Conservation (phyloP, 2,888 invertebrate species). For the Melangyna quadrimaculata region DNA sequence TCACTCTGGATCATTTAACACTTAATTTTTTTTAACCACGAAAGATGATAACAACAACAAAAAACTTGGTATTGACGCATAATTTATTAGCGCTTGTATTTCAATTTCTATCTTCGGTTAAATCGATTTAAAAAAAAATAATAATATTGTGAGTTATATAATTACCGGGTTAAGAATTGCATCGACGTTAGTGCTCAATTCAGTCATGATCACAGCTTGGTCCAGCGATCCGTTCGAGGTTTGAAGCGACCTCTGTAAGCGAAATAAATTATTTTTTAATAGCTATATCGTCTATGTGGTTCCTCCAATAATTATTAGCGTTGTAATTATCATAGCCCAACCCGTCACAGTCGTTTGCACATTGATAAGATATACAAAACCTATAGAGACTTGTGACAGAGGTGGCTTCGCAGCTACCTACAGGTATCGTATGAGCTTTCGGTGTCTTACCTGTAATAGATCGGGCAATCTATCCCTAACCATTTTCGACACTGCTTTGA, state of each 20-base stretch:
- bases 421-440: slow-evolving; percentile 21
- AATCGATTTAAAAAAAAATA: background rate
- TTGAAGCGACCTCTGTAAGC: slow-evolving; percentile 77
- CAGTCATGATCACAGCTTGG: slow-evolving; percentile 72
- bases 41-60: background rate
- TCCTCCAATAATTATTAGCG: slow-evolving; percentile 44
- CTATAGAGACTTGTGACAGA: slow-evolving; percentile 12
- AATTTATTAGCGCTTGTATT: background rate
- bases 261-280: slow-evolving; percentile 44
- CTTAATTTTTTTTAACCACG: background rate
- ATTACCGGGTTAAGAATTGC: slow-evolving; percentile 79
- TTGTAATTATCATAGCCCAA: slow-evolving; percentile 52
- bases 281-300: background rate
- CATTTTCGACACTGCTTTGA: slow-evolving; percentile 73
- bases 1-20: slow-evolving; percentile 11
- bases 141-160: slow-evolving; percentile 28
- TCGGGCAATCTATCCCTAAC: slow-evolving; percentile 79
- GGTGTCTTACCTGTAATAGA: slow-evolving; percentile 78
- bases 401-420: background rate
- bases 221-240: slow-evolving; percentile 77
- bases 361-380: slow-evolving; percentile 63
- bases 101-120: background rate
- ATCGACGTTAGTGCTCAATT: slow-evolving; percentile 76
- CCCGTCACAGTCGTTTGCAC: slow-evolving; percentile 59
- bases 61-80: background rate